Evolutionary conservation across 1,140 invertebrate species (phyloP), one percentile per base, ranked within the genome.

Genomic region (Proctacanthus coquilletti): DNA sequence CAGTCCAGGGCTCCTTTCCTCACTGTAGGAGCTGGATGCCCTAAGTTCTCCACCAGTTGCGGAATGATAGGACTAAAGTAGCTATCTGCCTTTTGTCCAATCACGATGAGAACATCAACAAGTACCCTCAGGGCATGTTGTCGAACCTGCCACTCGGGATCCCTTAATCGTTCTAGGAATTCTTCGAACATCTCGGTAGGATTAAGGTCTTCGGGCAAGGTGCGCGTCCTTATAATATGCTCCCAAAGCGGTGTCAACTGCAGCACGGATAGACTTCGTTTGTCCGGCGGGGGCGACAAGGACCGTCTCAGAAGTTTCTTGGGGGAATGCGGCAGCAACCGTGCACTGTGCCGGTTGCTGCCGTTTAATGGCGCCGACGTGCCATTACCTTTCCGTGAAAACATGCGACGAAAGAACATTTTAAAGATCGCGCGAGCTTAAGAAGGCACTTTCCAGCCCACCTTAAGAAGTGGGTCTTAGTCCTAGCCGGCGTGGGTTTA

Each of bases 71-170:
- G 56, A 38, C 62, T 54, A 56, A 74, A 67, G 25, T 69, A 54
- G 36, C 68, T 64, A 37, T 81, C 76, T 5, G 82, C 63, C 19
- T 67, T 62, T 31, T 72, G 64, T 10, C 68, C 66, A 38, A 81
- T 64, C 13, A 78, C 71, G 1, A 80, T 77, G 5, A 84, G 57
- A 15, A 84, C 63, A 54, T 84, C 80, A 8, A 73, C 70, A 3
- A 84, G 64, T 5, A 84, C 80, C 36, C 80, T 60, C 2, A 84
- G 56, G 14, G 80, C 80, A 51, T 85, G 80, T 31, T 83, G 75
- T 3, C 82, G 68, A 13, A 84, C 80, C 55, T 83, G 77, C 74
- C 79, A 80, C 58, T 84, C 81, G 0, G 79, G 78, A 57, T 82
- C 75, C 23, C 69, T 67, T n/a, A 84, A 63, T 23, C 80, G 66